These are phyloP conservation scores for Hemiprocne comata DNA, from an alignment of 2,113 vertebrate species.

Conservation along the genomic window DNA sequence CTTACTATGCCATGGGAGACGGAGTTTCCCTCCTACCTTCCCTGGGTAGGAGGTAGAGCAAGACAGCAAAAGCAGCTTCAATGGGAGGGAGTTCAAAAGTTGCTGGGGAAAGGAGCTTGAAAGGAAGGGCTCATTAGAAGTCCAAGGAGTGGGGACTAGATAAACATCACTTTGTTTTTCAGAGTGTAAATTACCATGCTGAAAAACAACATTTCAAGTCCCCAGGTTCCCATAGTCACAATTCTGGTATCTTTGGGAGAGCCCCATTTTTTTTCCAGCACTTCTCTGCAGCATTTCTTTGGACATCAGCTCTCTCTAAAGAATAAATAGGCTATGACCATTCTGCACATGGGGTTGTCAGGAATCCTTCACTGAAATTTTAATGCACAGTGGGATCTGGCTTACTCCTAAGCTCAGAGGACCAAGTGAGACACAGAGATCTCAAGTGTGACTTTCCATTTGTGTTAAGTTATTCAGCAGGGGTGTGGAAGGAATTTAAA, in stretches of 20 bases:
- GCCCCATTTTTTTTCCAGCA: background rate
- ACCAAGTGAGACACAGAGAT: background rate
- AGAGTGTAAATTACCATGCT: background rate
- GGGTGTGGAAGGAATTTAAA: slow-evolving; percentile 34
- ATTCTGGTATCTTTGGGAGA: background rate
- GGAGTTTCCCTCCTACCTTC: background rate
- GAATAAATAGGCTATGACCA: background rate
- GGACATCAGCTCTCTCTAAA: background rate
- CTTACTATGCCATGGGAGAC: background rate
- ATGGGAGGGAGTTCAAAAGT: background rate
- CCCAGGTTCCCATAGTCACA: background rate
- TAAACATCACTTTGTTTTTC: slow-evolving; percentile 6
- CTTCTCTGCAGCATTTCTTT: background rate
- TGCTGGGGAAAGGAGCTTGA: background rate
- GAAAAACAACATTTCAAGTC: background rate
- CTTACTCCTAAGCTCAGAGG: background rate
- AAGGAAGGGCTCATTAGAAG: background rate
- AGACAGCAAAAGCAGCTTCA: background rate
- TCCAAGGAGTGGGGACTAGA: background rate
- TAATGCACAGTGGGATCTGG: slow-evolving; percentile 37
- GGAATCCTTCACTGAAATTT: slow-evolving; percentile 8
- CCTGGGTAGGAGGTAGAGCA: background rate
- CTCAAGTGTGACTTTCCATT: slow-evolving; percentile 2
- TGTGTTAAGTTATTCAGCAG: slow-evolving; percentile 26
- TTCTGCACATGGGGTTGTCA: slow-evolving; percentile 12